Evolutionary conservation across 1,140 invertebrate species (phyloP), one percentile per base, ranked within the genome.

Genomic region (Scaptodrosophila lebanonensis): DNA sequence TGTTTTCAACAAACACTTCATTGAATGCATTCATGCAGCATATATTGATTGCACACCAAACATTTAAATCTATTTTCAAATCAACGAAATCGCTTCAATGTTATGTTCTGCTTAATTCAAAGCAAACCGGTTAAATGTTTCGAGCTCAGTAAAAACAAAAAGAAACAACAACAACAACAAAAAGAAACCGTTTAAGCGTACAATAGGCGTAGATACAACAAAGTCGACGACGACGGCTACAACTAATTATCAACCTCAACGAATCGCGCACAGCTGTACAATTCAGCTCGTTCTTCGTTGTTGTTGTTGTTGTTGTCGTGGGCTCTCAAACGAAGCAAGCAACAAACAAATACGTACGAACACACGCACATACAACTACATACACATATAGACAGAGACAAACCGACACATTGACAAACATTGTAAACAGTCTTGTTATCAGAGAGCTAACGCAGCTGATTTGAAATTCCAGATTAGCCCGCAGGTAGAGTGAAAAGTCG

Each of bases 51-150:
- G 62, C 54, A 66, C 51, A 22, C 13, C 25, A 25, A 20, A 3
- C 6, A 33, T 39, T 18, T 38, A 52, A 52, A 42, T 52, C 52
- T 59, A 49, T 59, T 59, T 48, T 40, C 40, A 59, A 59, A 48
- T 59, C 48, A 47, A 8, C 42, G 50, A 38, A 44, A 53, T 60
- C 38, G 11, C 32, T 29, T 44, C 51, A 59, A 45, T 52, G 49
- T 53, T 60, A 22, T 65, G 61, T 56, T 76, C 61, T 65, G 60
- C 61, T 70, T 76, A 71, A 70, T 75, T 75, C 71, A 66, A 75
- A 75, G 76, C 49, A 75, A 75, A 75, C 71, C 71, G 71, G 71
- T 76, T 75, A 65, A 65, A 57, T 40, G 67, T 57, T 64, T 75
- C 58, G 35, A 75, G 65, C 71, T 53, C 76, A 42, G 25, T 17